Conservation (phyloP, 2,888 invertebrate species). For the Abscondita cerata region DNA sequence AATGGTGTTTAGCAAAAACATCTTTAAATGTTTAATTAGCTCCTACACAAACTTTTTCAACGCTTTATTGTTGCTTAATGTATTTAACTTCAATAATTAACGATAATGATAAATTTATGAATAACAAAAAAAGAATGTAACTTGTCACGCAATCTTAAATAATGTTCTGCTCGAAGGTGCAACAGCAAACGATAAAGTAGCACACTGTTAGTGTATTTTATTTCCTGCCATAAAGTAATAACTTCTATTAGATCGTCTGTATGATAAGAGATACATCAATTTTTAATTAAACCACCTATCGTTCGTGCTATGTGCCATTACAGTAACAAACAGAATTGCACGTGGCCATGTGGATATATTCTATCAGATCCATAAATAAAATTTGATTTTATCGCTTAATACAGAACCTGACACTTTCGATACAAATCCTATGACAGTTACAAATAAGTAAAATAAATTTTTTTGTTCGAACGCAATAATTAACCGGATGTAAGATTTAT, state of each 20-base stretch:
- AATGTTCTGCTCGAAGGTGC: conserved; percentile 22
- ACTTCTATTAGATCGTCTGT: conserved; percentile 34
- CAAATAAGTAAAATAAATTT: neutral
- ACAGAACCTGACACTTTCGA: conserved; percentile 22
- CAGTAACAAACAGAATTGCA: conserved; percentile 23
- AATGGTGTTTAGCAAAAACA: too few species aligned
- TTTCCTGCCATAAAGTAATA: conserved; percentile 36
- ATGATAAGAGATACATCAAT: conserved; percentile 36
- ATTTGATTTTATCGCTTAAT: conserved; percentile 31
- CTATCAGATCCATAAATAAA: conserved; percentile 35
- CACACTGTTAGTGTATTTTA: conserved; percentile 34
- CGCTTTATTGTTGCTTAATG: too few species aligned
- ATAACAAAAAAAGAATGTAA: conserved; percentile 26
- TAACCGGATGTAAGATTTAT: neutral
- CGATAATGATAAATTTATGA: conserved; percentile 27
- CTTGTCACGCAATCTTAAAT: conserved; percentile 27
- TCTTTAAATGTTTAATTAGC: neutral
- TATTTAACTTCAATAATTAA: conserved; percentile 22
- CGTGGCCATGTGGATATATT: conserved; percentile 18
- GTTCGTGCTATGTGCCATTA: conserved; percentile 35
- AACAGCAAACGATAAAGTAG: conserved; percentile 32
- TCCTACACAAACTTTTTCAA: conserved; percentile 10
- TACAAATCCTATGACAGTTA: conserved; percentile 27
- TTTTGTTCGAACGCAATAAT: neutral
- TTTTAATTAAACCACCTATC: conserved; percentile 37